These are phyloP conservation scores for Brachyopa scutellaris DNA, from an alignment of 2,888 invertebrate species.

Conservation along the genomic window DNA sequence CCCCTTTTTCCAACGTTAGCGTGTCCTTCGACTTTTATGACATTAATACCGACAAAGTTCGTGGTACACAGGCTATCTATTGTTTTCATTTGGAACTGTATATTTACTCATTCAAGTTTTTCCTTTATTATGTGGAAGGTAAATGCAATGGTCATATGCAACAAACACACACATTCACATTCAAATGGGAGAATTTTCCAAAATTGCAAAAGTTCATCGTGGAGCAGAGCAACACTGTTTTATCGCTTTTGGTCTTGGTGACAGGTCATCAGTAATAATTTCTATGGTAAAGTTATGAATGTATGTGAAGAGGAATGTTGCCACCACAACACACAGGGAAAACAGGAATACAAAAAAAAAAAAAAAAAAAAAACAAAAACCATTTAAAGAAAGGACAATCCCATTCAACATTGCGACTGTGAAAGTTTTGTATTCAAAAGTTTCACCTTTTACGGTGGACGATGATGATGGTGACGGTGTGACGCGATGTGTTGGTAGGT, in stretches of 20 bases:
- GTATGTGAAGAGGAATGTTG: slow-evolving; percentile 13
- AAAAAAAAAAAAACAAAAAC: background rate
- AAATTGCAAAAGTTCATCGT: slow-evolving; percentile 51
- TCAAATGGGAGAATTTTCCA: slow-evolving; percentile 23
- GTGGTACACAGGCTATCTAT: no score
- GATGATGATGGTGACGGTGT: background rate
- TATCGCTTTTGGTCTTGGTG: slow-evolving; percentile 44
- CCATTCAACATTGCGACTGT: slow-evolving; percentile 54
- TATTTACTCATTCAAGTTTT: slow-evolving; percentile 18
- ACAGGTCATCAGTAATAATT: slow-evolving; percentile 51
- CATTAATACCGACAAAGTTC: slow-evolving; percentile 49
- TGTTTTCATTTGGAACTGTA: slow-evolving; percentile 9
- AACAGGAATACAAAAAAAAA: background rate
- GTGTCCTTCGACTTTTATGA: slow-evolving; percentile 20
- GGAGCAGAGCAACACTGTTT: slow-evolving; percentile 30
- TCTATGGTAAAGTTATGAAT: slow-evolving; percentile 57
- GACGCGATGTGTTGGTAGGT: no score
- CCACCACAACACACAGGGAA: slow-evolving; percentile 4
- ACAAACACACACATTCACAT: slow-evolving; percentile 35
- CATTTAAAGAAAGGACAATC: slow-evolving; percentile 15
- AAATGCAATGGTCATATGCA: slow-evolving; percentile 27
- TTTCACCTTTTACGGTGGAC: slow-evolving; percentile 12
- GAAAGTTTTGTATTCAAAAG: slow-evolving; percentile 59
- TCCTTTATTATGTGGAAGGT: background rate
- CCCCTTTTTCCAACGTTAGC: slow-evolving; percentile 34